Percentiles rank a stretch among this genome's conserved stretches.
phyloP scores from a whole-genome alignment of 2,797 vertebrate species.

The Onychomys torridus region DNA sequence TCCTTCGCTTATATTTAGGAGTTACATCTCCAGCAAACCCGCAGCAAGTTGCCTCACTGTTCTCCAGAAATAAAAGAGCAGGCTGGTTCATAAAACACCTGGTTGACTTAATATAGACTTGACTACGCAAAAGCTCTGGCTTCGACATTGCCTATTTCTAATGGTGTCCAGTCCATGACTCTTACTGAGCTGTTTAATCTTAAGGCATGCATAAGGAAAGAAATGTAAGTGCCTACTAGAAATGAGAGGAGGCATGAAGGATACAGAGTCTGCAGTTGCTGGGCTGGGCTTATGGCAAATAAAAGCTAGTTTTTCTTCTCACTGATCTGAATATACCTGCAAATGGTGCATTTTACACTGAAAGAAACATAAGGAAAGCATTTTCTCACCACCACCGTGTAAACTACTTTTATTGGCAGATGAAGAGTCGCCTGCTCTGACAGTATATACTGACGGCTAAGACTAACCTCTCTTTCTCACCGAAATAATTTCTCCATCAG shows the following conservation, averaged over 20 bases:
- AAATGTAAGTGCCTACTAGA: background rate
- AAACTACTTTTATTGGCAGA: background rate
- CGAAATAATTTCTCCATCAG: background rate
- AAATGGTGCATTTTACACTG: background rate
- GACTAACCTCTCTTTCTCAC: background rate
- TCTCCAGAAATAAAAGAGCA: background rate
- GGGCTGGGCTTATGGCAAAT: background rate
- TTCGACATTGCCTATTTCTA: background rate
- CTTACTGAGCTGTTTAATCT: background rate
- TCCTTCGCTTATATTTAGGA: background rate
- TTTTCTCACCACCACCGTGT: background rate
- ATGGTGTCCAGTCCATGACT: background rate
- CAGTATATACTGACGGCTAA: background rate
- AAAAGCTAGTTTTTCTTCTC: background rate
- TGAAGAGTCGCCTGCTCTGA: background rate
- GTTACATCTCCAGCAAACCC: background rate
- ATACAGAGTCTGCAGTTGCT: background rate
- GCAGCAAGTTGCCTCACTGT: background rate
- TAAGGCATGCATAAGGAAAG: background rate
- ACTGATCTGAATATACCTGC: background rate
- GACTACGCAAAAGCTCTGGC: background rate
- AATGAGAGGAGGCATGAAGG: background rate
- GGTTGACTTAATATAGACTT: background rate
- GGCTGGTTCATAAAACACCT: background rate
- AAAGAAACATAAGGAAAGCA: background rate